Evolutionary conservation across 2,888 invertebrate genomes (phyloP).

Genomic region (Drosophila rellima): DNA sequence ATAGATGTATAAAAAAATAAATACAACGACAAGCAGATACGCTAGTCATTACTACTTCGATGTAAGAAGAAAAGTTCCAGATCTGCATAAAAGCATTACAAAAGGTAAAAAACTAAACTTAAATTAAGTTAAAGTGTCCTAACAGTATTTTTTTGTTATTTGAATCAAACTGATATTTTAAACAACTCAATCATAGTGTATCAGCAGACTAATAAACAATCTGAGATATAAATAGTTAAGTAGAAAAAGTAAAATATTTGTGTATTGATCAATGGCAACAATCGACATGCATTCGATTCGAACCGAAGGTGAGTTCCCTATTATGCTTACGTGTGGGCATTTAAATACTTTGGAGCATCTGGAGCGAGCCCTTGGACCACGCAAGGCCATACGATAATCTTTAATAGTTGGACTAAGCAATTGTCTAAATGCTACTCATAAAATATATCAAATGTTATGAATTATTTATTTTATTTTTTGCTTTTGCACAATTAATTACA

Average conservation of each 20-base stretch:
- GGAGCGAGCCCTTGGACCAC: conserved; percentile 51
- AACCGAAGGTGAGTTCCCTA: conserved; percentile 56
- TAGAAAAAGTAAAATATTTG: conserved; percentile 20
- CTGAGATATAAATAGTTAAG: conserved; percentile 7
- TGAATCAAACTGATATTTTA: not conserved
- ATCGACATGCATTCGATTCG: conserved; percentile 56
- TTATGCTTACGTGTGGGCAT: conserved; percentile 42
- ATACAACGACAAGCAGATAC: conserved; percentile 15
- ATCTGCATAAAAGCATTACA: too few species aligned
- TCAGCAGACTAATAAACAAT: conserved; percentile 11
- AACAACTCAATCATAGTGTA: conserved; percentile 10
- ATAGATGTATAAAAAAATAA: not conserved
- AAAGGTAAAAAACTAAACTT: too few species aligned
- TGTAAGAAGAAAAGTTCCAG: too few species aligned
- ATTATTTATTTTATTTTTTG: not conserved
- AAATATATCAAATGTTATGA: not conserved
- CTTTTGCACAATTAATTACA: not conserved
- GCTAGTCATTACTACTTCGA: conserved; percentile 13
- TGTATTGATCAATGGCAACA: conserved; percentile 43
- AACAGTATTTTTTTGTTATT: too few species aligned
- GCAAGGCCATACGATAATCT: conserved; percentile 34
- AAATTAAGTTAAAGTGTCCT: too few species aligned
- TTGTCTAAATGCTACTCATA: conserved; percentile 21
- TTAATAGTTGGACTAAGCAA: conserved; percentile 18
- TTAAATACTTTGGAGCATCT: conserved; percentile 52